These are phyloP conservation scores for Cryptocephalus primarius DNA, from an alignment of 2,888 invertebrate genomes.

Conservation along the genomic window DNA sequence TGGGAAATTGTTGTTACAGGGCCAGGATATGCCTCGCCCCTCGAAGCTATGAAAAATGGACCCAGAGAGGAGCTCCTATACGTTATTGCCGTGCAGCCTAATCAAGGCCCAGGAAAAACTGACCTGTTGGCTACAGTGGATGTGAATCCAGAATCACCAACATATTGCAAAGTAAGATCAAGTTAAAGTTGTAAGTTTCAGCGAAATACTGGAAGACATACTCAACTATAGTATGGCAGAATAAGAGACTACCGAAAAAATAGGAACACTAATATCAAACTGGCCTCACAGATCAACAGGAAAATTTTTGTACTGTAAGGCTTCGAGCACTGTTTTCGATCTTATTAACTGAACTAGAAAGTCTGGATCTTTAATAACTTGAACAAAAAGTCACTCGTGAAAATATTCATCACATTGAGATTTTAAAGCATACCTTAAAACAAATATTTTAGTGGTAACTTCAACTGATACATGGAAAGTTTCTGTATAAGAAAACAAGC, in stretches of 20 bases:
- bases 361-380: too few relatives aligned
- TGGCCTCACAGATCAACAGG: too few relatives aligned
- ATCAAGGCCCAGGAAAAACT: constrained; percentile 50
- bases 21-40: constrained; percentile 68
- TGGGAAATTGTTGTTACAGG: constrained; percentile 41
- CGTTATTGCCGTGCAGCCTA: constrained; percentile 77
- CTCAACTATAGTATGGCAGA: neutral
- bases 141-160: constrained; percentile 76
- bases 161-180: constrained; percentile 63
- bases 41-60: constrained; percentile 73
- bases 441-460: too few relatives aligned
- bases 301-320: too few relatives aligned
- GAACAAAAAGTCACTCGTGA: too few relatives aligned
- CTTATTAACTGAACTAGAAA: too few relatives aligned
- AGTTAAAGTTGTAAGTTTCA: neutral
- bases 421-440: too few relatives aligned
- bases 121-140: constrained; percentile 90
- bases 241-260: too few relatives aligned
- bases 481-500: too few relatives aligned
- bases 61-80: constrained; percentile 80
- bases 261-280: neutral
- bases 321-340: too few relatives aligned
- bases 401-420: too few relatives aligned
- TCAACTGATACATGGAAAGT: too few relatives aligned
- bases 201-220: neutral